Evolutionary conservation across 2,888 invertebrate genomes (phyloP).

Genomic region (Teleiodes luculella): DNA sequence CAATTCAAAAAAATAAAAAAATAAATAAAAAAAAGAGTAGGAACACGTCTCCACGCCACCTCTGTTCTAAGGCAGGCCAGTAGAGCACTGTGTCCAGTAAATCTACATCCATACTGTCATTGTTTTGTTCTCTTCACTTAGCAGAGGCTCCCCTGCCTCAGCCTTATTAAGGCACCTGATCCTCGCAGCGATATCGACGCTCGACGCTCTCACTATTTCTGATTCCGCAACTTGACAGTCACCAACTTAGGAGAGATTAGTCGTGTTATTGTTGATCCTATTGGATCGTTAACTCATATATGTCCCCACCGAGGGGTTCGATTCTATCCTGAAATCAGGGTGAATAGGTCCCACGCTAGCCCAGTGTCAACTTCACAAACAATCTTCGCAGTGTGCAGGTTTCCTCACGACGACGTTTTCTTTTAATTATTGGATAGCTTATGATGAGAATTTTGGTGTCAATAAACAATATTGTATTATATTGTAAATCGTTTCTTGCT

Average conservation of each 20-base stretch:
- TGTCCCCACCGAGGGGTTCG: no score
- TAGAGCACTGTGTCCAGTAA: slow-evolving; percentile 71
- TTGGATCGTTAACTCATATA: slow-evolving; percentile 6
- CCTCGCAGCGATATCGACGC: slow-evolving; percentile 1
- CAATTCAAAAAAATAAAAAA: no score
- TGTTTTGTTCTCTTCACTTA: slow-evolving; percentile 67
- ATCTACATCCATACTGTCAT: slow-evolving; percentile 72
- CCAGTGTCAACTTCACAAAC: no score
- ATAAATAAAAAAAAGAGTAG: no score
- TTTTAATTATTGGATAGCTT: no score
- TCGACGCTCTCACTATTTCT: not conserved
- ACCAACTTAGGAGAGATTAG: not conserved
- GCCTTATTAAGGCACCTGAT: slow-evolving; percentile 30
- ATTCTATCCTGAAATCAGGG: no score
- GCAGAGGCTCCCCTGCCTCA: slow-evolving; percentile 19
- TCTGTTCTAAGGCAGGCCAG: slow-evolving; percentile 48
- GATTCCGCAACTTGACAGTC: slow-evolving; percentile 1
- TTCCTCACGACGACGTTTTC: no score
- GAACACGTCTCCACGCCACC: slow-evolving; percentile 33
- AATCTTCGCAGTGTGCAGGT: no score
- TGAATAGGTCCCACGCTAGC: no score
- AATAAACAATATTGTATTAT: no score
- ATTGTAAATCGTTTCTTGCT: no score
- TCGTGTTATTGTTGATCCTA: not conserved
- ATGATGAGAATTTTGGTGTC: no score